Conservation (phyloP, 1,140 invertebrate species). For the Caenorhabditis briggsae region DNA sequence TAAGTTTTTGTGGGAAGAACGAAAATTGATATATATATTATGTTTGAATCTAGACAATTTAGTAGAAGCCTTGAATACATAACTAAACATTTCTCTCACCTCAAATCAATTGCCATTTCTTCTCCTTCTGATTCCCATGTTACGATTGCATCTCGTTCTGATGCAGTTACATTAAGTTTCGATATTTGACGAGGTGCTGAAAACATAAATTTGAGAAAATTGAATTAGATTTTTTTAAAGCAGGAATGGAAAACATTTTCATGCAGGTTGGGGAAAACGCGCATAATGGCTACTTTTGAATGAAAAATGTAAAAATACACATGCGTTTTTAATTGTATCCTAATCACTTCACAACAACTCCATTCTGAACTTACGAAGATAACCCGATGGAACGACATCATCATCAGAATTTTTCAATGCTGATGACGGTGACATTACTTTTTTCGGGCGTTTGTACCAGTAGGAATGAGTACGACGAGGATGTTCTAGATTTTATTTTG, state of each 20-base stretch:
- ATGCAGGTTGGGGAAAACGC: no score
- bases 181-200: constrained; percentile 73
- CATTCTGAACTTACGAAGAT: constrained; percentile 30
- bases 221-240: background rate
- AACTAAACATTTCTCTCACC: constrained; percentile 55
- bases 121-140: constrained; percentile 73
- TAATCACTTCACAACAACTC: constrained; percentile 21
- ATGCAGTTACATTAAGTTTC: constrained; percentile 70
- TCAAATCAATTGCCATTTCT: constrained; percentile 70
- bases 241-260: no score
- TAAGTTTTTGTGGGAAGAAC: constrained; percentile 39
- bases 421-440: constrained; percentile 22
- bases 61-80: background rate
- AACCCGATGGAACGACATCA: background rate
- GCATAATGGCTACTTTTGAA: no score
- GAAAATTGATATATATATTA: background rate
- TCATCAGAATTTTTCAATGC: constrained; percentile 18
- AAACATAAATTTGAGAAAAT: constrained; percentile 42
- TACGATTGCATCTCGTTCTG: constrained; percentile 68
- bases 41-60: background rate
- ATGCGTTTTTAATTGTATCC: constrained; percentile 6
- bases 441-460: constrained; percentile 41
- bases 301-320: no score
- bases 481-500: constrained; percentile 6
- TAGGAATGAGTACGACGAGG: constrained; percentile 2